phyloP scores from a whole-genome alignment of 2,113 vertebrate species.

The Nansenia antarctica region DNA sequence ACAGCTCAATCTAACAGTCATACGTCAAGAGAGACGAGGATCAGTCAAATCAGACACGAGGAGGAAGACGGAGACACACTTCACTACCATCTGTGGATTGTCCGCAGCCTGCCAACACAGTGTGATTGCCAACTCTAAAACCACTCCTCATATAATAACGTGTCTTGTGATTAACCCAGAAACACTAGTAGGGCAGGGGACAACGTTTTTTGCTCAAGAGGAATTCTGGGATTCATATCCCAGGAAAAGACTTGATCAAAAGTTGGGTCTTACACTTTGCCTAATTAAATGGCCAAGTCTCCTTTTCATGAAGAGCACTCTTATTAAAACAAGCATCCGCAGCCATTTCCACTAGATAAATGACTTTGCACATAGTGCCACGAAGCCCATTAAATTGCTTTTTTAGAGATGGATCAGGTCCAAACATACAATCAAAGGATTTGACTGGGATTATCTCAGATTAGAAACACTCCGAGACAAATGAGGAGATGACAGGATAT shows the following conservation, averaged over 20 bases:
- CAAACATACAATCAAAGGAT: constrained; percentile 99
- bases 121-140: constrained; percentile 13
- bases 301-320: constrained; percentile 90
- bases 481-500: constrained; percentile 85
- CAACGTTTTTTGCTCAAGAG: not conserved
- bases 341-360: constrained; percentile 90
- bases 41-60: constrained; percentile 11
- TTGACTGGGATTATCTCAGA: constrained; percentile 96
- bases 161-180: constrained; percentile 23
- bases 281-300: constrained; percentile 93
- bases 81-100: constrained; percentile 33
- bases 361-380: constrained; percentile 92
- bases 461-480: constrained; percentile 89
- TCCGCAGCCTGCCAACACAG: constrained; percentile 28
- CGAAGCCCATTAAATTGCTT: constrained; percentile 91
- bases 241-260: constrained; percentile 81
- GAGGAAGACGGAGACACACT: constrained; percentile 2
- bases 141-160: constrained; percentile 34
- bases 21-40: constrained; percentile 9
- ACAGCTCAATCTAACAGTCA: constrained; percentile 7
- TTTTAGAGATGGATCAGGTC: constrained; percentile 91
- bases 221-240: constrained; percentile 66
- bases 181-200: not conserved
- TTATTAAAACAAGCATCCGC: constrained; percentile 95
- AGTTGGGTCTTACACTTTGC: constrained; percentile 79